Evolutionary conservation across 2,888 invertebrate genomes (phyloP).

Genomic region (Physocephala rufipes): DNA sequence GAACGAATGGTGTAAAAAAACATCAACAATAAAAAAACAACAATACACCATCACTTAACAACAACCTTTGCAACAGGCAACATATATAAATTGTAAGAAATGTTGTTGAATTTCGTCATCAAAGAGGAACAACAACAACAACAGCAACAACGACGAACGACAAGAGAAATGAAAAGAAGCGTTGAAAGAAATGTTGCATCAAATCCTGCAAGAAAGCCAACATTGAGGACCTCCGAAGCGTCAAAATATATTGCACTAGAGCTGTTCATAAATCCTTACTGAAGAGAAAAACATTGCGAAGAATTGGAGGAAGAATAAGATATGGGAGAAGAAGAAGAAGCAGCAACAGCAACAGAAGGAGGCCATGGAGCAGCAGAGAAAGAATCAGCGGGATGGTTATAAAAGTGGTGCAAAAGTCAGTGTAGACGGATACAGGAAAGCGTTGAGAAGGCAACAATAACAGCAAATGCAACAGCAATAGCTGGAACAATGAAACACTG

Average conservation of each 20-base stretch:
- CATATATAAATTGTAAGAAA: slow-evolving; percentile 26
- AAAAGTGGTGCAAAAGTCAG: neutral
- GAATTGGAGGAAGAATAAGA: too few species aligned
- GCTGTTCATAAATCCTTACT: slow-evolving; percentile 57
- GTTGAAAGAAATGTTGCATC: slow-evolving; percentile 21
- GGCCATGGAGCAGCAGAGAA: neutral
- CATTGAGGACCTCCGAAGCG: slow-evolving; percentile 35
- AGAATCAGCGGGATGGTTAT: neutral
- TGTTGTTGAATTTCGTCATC: slow-evolving; percentile 18
- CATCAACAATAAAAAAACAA: too few species aligned
- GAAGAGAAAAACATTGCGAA: neutral
- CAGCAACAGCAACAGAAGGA: slow-evolving; percentile 4
- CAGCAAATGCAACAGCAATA: neutral
- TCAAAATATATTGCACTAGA: slow-evolving; percentile 39
- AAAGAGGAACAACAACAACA: slow-evolving; percentile 9
- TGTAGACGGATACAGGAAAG: neutral
- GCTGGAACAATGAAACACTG: slow-evolving; percentile 15
- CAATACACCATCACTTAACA: neutral
- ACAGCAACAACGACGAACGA: neutral
- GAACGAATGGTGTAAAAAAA: neutral
- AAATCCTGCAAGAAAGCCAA: neutral
- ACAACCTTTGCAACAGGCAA: slow-evolving; percentile 21
- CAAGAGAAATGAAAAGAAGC: neutral
- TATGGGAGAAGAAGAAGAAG: too few species aligned
- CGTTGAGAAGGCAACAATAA: neutral